A percentile compares a stretch with the other conserved stretches of the same genome.
Evolutionary conservation across 2,888 invertebrate genomes (phyloP).

Genomic region (Dolichopus griseipennis): DNA sequence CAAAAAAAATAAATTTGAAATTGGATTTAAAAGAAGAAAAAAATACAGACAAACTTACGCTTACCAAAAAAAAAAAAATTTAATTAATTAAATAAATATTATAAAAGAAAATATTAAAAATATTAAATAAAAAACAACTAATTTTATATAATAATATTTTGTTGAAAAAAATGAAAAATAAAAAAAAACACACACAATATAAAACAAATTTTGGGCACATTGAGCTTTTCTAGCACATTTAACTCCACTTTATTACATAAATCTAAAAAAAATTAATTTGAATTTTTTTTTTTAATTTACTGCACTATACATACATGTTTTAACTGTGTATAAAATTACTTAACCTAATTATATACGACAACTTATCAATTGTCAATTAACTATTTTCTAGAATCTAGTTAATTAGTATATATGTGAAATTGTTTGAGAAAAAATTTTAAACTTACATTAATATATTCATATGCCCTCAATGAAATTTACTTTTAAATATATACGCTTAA

Average conservation of each 20-base stretch:
- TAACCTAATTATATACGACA: no score
- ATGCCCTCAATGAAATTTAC: no score
- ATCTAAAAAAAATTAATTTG: no score
- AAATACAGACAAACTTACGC: not conserved
- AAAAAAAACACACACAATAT: not conserved
- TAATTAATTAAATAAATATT: not conserved
- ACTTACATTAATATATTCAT: no score
- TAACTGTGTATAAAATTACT: no score
- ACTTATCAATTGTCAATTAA: no score
- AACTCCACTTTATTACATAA: not conserved
- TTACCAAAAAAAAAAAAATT: not conserved
- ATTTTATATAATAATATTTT: not conserved
- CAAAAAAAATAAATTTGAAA: not conserved
- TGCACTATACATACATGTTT: no score
- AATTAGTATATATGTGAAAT: no score
- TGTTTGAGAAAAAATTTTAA: no score
- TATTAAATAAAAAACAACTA: not conserved
- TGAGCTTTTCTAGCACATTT: constrained; percentile 2
- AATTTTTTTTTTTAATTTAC: no score
- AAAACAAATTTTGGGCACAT: not conserved
- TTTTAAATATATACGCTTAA: no score
- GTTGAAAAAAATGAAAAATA: not conserved
- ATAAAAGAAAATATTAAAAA: not conserved
- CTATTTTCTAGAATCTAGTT: no score
- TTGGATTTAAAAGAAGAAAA: not conserved